Evolutionary conservation across 2,888 invertebrate species (phyloP).

Genomic region (Conomelus anceps): DNA sequence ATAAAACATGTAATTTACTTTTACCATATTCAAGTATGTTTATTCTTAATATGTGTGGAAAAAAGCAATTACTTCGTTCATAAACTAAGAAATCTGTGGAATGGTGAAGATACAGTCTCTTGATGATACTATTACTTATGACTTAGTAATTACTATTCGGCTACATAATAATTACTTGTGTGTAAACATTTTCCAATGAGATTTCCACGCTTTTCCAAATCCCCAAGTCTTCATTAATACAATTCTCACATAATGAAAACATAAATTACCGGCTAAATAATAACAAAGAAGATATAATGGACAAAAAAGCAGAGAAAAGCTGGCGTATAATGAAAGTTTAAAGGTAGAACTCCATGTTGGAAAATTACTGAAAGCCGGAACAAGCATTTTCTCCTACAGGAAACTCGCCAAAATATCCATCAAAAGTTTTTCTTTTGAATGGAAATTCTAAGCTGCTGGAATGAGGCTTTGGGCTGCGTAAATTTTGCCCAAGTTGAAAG

Average conservation of each 20-base stretch:
- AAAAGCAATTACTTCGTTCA: no score
- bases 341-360: not conserved
- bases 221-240: not conserved
- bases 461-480: no score
- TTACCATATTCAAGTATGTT: no score
- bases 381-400: not conserved
- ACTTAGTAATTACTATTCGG: no score
- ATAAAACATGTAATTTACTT: no score
- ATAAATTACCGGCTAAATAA: not conserved
- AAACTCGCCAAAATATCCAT: not conserved
- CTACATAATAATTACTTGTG: no score
- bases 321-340: not conserved
- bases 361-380: not conserved
- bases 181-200: no score
- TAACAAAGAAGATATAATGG: not conserved
- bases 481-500: no score
- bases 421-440: not conserved
- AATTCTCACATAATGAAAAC: not conserved
- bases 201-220: not conserved
- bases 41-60: no score
- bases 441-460: not conserved
- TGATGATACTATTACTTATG: no score
- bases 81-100: no score
- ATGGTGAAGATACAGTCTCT: no score
- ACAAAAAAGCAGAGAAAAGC: not conserved